Base-by-base conservation (phyloP, 2,113 vertebrate species). In the Carlito syrichta region DNA sequence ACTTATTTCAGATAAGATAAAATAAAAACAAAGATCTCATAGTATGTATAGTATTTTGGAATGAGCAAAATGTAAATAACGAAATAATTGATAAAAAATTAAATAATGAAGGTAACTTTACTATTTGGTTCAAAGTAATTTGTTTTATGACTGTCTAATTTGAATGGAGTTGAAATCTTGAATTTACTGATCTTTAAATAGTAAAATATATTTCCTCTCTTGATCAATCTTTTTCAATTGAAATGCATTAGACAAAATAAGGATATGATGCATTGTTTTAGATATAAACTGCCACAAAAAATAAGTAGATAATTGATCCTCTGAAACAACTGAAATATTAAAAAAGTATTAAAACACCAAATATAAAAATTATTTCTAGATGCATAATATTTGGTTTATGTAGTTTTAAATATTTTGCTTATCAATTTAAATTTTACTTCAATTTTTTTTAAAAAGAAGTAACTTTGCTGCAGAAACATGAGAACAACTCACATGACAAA, bases 371-470 rank as follows among this genome's bases (percentile, higher is more conserved):
- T 20, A 38, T 79, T 96, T 68, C 30, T 63, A 32, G 43, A 60
- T 43, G 3, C 8, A 27, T 66, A 43, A 43, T 76, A 66, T 82
- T 48, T 69, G 8, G 63, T 73, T 96, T 91, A 62, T 27, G 11
- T 73, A 82, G 17, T 82, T 84, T 91, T 94, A 83, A 85, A 86
- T 82, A 95, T 71, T 82, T 89, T 78, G 22, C 25, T 35, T 54
- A 74, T 95, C 2, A 27, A 56, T 93, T 76, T 94, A n/a, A 74
- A 60, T 91, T 90, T 87, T 48, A 60, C 22, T 94, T 93, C 7
- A 56, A 12, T 50, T 79, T 58, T 58, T 81, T 56, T 81, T 69
- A 56, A 0, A 7, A n/a, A 45, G 16, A 91, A 74, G 7, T 84
- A 74, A 76, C 1, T 74, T 62, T 91, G 7, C 81, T 84, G 3